Evolutionary conservation across 2,113 vertebrate genomes (phyloP), one percentile per base, ranked within the genome.

Genomic region (Noturus placidus): DNA sequence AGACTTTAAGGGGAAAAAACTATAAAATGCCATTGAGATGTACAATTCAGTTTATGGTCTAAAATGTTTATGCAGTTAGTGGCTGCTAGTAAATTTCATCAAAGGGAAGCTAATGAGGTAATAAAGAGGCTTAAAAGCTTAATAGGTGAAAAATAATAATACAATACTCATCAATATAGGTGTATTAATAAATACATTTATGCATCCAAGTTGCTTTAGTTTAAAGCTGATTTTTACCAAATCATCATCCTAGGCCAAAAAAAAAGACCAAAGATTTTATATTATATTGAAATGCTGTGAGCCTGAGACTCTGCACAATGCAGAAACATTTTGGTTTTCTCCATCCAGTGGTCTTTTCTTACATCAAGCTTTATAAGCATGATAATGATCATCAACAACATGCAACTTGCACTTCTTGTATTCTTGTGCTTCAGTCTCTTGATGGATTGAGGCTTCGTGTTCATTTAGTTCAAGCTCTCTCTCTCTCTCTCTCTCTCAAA

Each of bases 141-240:
- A 17, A 54, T 56, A 86, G 42, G 27, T 80, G 70, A 59, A 19
- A 78, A 14, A 35, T 56, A 82, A 59, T 63, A 82, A 74, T n/a
- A 38, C 70, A 77, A 46, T 83, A 87, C 70, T 63, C 42, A 3
- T 77, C 42, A 87, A n/a, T 54, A 79, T 19, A 54, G 27, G 3
- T 7, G 57, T 70, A 84, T 69, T 27, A 79, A 27, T 81, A 61
- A 85, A 72, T 76, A 13, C 38, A 30, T 77, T 56, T 54, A 30
- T 30, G 1, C 42, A 65, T 79, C 13, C 11, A 93, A 89, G 92
- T 93, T 94, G 90, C 92, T 93, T 90, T 91, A 42, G 27, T 89
- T 89, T 83, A 88, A 83, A 85, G 87, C 90, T 86, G 76, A 87
- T 87, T 33, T 80, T 56, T 50, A 10, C 72, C 13, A 50, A 50